Evolutionary conservation across 2,888 invertebrate genomes (phyloP), one percentile per base, ranked within the genome.

Genomic region (Agrotis ipsilon): DNA sequence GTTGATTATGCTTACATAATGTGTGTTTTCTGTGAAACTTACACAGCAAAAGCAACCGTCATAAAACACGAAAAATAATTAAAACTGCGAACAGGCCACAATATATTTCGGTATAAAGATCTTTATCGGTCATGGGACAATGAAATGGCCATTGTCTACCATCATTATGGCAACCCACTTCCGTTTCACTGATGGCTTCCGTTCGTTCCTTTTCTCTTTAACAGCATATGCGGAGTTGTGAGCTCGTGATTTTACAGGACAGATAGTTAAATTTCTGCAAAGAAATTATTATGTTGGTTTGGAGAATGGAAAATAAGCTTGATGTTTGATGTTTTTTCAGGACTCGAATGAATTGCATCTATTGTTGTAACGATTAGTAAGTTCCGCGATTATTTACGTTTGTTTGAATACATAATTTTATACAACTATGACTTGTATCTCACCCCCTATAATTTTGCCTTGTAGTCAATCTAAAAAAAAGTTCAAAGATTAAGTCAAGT

Each of bases 131-230:
- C 67, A 81, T 81, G 67, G 64, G 64, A 81, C 71, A 81, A 59
- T 68, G 71, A 46, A 68, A 66, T 66, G 51, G 76, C 71, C 77
- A 48, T 81, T 81, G 63, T 81, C 61, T 59, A 21, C 71, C 57
- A 71, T 76, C 71, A 79, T 79, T 79, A 79, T 71, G 77, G 71
- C 61, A 24, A 32, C 24, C 71, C 81, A 54, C 71, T 81, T 81
- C 78, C 77, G 57, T 67, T 68, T 51, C 57, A 49, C 71, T 79
- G 77, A 76, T 79, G 81, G 78, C 46, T 79, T 79, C 77, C 78
- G 81, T 43, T 61, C 49, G 32, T 54, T 46, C 60, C 54, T 62
- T 75, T 76, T 75, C 76, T 68, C 77, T 81, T 80, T 75, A 49
- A 19, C 49, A 76, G 71, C 81, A 71, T 80, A 76, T 76, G 77